Evolutionary conservation across 2,888 invertebrate genomes (phyloP).

Genomic region (Diaprepes abbreviatus): DNA sequence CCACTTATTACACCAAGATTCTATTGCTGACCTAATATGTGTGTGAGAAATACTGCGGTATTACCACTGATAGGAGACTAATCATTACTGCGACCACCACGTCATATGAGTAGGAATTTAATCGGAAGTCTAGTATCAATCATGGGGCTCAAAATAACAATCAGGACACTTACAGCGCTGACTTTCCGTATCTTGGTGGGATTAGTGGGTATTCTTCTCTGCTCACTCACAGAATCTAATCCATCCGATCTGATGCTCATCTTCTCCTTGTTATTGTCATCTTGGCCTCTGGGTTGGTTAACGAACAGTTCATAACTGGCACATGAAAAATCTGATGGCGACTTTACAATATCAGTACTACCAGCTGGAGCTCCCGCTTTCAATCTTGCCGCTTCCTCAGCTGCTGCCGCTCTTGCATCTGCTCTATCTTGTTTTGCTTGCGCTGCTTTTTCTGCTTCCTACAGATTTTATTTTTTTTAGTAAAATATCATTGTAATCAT

Average conservation of each 20-base stretch:
- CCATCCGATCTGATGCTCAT: constrained; percentile 89
- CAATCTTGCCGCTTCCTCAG: constrained; percentile 75
- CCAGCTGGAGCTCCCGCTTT: constrained; percentile 76
- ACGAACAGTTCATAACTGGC: constrained; percentile 94
- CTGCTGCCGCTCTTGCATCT: constrained; percentile 68
- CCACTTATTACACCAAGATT: not conserved
- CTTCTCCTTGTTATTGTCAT: constrained; percentile 91
- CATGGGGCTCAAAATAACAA: constrained; percentile 52
- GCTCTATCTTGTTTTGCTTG: constrained; percentile 78
- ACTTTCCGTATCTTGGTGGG: constrained; percentile 87
- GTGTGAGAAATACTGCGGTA: not conserved
- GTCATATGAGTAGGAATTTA: constrained; percentile 34
- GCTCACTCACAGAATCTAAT: constrained; percentile 92
- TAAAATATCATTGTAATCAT: not conserved
- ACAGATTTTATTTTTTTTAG: constrained; percentile 52
- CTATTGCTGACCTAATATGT: not conserved
- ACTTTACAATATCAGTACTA: constrained; percentile 83
- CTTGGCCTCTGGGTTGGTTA: constrained; percentile 88
- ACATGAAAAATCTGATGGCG: constrained; percentile 92
- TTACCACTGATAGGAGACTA: constrained; percentile 18
- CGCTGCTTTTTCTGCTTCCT: constrained; percentile 91
- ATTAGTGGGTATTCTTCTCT: constrained; percentile 73
- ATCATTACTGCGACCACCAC: constrained; percentile 41
- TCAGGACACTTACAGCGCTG: constrained; percentile 86
- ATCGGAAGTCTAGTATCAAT: constrained; percentile 53